These are phyloP conservation scores for Thumatha senex DNA, from an alignment of 2,888 invertebrate genomes.

Conservation along the genomic window DNA sequence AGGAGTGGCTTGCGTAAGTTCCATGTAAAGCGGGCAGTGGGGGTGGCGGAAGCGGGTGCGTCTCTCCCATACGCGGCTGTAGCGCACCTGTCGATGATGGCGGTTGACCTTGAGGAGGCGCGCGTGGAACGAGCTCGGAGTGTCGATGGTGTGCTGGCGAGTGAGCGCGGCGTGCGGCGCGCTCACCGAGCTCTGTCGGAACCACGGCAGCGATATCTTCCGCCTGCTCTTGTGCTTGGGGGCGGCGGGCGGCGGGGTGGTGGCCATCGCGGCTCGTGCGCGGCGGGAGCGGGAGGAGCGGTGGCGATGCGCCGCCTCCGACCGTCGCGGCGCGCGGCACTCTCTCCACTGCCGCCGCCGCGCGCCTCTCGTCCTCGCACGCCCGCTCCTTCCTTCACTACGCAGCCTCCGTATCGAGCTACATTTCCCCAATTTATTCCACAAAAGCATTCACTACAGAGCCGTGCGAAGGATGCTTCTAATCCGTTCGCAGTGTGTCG, in stretches of 20 bases:
- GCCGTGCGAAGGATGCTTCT: slow-evolving; percentile 70
- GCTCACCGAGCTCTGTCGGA: slow-evolving; percentile 91
- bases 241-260: slow-evolving; percentile 54
- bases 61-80: slow-evolving; percentile 20
- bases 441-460: slow-evolving; percentile 54
- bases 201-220: slow-evolving; percentile 96
- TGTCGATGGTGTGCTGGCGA: slow-evolving; percentile 95
- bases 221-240: slow-evolving; percentile 88
- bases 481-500: slow-evolving; percentile 63
- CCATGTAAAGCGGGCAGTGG: slow-evolving; percentile 26
- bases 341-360: slow-evolving; percentile 59
- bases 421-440: slow-evolving; percentile 66
- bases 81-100: slow-evolving; percentile 73
- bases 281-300: slow-evolving; percentile 54
- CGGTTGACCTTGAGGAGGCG: slow-evolving; percentile 87
- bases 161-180: slow-evolving; percentile 89
- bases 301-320: slow-evolving; percentile 60
- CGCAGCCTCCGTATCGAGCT: slow-evolving; percentile 82
- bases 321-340: slow-evolving; percentile 62
- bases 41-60: slow-evolving; percentile 24
- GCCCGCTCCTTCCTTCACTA: slow-evolving; percentile 58
- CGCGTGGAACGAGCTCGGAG: slow-evolving; percentile 93
- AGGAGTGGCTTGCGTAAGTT: slow-evolving; percentile 35
- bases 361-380: slow-evolving; percentile 36
- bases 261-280: slow-evolving; percentile 60